Conservation (phyloP, 2,888 invertebrate species). For the Ophioninae sp. region DNA sequence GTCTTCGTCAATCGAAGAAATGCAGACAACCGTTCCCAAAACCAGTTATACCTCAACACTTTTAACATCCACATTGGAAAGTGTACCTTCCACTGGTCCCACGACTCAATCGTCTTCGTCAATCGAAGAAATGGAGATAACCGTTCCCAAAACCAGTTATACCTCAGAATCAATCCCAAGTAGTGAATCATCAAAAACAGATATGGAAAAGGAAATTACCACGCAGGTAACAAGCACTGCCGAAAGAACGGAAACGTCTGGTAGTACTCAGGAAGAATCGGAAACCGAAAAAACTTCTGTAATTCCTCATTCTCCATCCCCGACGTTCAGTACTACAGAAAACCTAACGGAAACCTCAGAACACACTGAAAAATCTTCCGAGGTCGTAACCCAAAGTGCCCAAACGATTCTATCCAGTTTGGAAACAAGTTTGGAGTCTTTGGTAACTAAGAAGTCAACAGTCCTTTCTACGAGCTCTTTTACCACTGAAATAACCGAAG, state of each 20-base stretch:
- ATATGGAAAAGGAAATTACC: constrained; percentile 15
- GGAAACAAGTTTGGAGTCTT: background rate
- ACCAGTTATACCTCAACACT: constrained; percentile 17
- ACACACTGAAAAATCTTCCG: constrained; percentile 1
- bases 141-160: background rate
- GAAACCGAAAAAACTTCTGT: constrained; percentile 6
- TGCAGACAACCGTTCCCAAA: constrained; percentile 27
- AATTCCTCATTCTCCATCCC: background rate
- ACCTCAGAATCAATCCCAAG: background rate
- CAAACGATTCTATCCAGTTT: background rate
- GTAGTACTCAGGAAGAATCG: background rate
- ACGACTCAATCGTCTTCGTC: background rate
- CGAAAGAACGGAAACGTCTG: background rate
- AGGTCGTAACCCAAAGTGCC: background rate
- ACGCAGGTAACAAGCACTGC: background rate
- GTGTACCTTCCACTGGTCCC: constrained; percentile 10
- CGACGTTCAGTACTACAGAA: background rate
- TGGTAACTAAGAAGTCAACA: background rate
- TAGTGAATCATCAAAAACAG: background rate
- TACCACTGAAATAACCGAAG: background rate
- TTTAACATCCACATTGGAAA: constrained; percentile 24
- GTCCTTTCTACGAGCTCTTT: background rate
- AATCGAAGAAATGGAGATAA: constrained; percentile 24
- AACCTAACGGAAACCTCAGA: background rate
- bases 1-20: background rate